phyloP scores from a whole-genome alignment of 2,797 vertebrate genomes.

The Neoniphon sammara region DNA sequence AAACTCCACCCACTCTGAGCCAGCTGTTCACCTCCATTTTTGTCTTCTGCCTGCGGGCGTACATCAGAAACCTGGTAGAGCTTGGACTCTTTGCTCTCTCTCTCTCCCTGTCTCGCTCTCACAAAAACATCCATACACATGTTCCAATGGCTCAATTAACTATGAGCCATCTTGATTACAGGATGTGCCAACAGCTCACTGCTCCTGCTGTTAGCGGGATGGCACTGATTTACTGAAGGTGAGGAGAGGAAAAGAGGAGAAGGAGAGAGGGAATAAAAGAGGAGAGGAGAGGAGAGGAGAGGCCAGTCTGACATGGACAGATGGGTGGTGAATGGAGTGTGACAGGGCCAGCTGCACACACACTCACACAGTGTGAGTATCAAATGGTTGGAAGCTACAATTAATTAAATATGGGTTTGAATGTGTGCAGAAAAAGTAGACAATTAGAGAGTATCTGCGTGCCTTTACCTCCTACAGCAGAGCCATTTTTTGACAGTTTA shows the following conservation, averaged over 20 bases:
- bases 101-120: slow-evolving; percentile 1
- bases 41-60: slow-evolving; percentile 36
- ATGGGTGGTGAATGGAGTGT: slow-evolving; percentile 80
- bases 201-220: slow-evolving; percentile 27
- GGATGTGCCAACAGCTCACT: slow-evolving; percentile 47
- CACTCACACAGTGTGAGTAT: slow-evolving; percentile 74
- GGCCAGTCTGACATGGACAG: slow-evolving; percentile 75
- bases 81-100: background rate
- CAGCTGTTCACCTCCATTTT: slow-evolving; percentile 57
- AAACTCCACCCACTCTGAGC: slow-evolving; percentile 38
- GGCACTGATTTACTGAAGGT: slow-evolving; percentile 53
- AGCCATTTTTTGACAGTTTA: slow-evolving; percentile 58
- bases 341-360: slow-evolving; percentile 79
- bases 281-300: slow-evolving; percentile 45
- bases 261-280: slow-evolving; percentile 22
- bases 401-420: slow-evolving; percentile 78
- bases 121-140: slow-evolving; percentile 28
- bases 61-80: slow-evolving; percentile 32
- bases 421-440: slow-evolving; percentile 65
- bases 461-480: slow-evolving; percentile 57
- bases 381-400: slow-evolving; percentile 79
- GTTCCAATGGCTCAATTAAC: slow-evolving; percentile 51
- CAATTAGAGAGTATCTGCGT: slow-evolving; percentile 50
- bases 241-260: slow-evolving; percentile 23
- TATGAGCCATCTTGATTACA: slow-evolving; percentile 64